Conservation (phyloP, 2,888 invertebrate genomes). For the Galerucella calmariensis region DNA sequence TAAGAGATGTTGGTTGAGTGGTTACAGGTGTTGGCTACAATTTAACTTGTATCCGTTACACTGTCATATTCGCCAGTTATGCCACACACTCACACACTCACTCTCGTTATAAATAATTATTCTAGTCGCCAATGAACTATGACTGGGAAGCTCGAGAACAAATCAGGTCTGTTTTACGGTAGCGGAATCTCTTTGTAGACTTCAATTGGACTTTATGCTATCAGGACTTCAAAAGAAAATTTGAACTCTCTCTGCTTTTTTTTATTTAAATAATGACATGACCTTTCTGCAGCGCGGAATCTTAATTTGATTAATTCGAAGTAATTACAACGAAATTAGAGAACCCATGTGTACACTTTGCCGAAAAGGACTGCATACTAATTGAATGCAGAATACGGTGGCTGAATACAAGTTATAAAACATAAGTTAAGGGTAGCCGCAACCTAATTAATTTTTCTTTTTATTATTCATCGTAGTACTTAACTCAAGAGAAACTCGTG, state of each 20-base stretch:
- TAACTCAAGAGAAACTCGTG: conserved; percentile 7
- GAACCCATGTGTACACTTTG: background rate
- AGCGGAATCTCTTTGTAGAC: too few species aligned
- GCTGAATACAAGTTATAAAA: conserved; percentile 18
- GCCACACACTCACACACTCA: too few species aligned
- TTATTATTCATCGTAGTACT: conserved; percentile 22
- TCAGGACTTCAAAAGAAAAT: background rate
- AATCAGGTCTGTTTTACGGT: too few species aligned
- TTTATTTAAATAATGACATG: background rate
- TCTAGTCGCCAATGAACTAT: too few species aligned
- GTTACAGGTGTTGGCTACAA: too few species aligned
- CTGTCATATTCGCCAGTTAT: too few species aligned
- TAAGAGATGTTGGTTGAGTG: too few species aligned
- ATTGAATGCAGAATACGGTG: conserved; percentile 13
- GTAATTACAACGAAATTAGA: background rate
- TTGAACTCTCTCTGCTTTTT: background rate
- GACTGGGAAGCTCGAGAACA: too few species aligned
- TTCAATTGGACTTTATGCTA: too few species aligned
- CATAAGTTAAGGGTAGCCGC: conserved; percentile 16
- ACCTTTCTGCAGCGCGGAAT: background rate
- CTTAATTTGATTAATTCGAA: background rate
- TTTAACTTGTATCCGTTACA: too few species aligned
- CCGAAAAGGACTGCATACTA: conserved; percentile 2
- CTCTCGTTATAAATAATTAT: too few species aligned
- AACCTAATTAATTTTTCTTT: conserved; percentile 23